Base-by-base conservation (phyloP, 1,140 invertebrate genomes). In the Steinernema khuongi region DNA sequence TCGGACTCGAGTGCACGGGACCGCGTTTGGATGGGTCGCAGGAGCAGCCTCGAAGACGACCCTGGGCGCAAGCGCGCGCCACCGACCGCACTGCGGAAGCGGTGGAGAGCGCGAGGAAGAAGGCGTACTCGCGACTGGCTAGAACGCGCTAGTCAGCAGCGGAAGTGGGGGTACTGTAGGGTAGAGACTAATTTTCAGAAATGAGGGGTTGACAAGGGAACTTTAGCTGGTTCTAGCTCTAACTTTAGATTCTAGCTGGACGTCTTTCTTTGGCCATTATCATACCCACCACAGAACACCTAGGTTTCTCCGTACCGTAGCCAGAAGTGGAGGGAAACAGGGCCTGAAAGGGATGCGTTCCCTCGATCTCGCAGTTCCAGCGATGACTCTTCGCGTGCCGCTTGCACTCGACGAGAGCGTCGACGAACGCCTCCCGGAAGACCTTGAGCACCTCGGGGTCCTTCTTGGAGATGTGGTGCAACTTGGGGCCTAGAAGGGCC, bases 71-170 rank as follows among this genome's bases (percentile, higher is more conserved):
- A 60, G 50, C 50, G 7, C 50, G 50, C 50, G 50, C 50, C 26
- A 60, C 26, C 2, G 50, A 60, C 4, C 50, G 7, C 11, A 60
- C 50, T 4, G 50, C 50, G 11, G 50, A 60, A 60, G 50, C 50
- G 50, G 50, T 60, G 50, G 50, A 60, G 11, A 60, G 50, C 11
- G 50, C 14, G 50, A 60, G 50, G 11, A 60, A 22, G 22, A 60
- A 60, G 7, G 50, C 50, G 50, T 60, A 60, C 19, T 60, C 50
- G 7, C 50, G 50, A 60, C 50, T 60, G 7, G 50, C 50, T 60
- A 22, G 22, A 60, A 60, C 14, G 26, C 7, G n/a, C 7, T 7
- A 41, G 7, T 41, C 36, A 41, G 7, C n/a, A 11, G 7, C 36
- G 36, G 36, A 7, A 7, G 36, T 11, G n/a, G 7, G 36, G 36